Conservation (phyloP, 2,888 invertebrate species). For the Salticus scenicus region DNA sequence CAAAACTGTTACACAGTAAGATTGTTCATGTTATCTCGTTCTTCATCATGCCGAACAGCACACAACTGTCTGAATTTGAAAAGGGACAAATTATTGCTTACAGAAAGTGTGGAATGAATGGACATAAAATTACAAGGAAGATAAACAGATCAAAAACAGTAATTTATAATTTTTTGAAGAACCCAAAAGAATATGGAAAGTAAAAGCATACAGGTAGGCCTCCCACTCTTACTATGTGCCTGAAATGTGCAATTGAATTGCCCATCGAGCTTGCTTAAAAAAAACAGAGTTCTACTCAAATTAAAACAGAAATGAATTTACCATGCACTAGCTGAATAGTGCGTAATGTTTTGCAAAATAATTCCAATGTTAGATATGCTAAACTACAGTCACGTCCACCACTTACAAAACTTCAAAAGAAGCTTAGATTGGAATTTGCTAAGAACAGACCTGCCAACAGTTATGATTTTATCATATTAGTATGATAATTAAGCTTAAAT, state of each 20-base stretch:
- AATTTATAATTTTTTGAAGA: not conserved
- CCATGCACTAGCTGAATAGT: not conserved
- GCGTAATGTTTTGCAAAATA: not conserved
- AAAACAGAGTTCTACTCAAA: slow-evolving; percentile 1
- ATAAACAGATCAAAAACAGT: not conserved
- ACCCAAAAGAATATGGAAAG: not conserved
- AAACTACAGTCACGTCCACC: not conserved
- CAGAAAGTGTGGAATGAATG: slow-evolving; percentile 7
- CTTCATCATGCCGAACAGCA: slow-evolving; percentile 8
- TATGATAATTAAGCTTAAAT: too few relatives aligned
- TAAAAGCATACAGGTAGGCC: not conserved
- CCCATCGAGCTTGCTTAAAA: not conserved
- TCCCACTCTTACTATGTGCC: not conserved
- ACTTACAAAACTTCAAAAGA: slow-evolving; percentile 6
- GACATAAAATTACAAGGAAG: not conserved
- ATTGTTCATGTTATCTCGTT: not conserved
- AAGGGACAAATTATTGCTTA: not conserved
- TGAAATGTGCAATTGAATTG: not conserved
- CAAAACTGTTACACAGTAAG: not conserved
- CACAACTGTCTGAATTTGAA: not conserved
- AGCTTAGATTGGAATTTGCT: not conserved
- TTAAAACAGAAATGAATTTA: not conserved
- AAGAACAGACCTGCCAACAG: not conserved
- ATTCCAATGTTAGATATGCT: not conserved
- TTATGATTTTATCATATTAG: too few relatives aligned